Percentiles rank a stretch among this genome's conserved stretches.
These are phyloP conservation scores for Antennarius striatus DNA, from an alignment of 2,113 vertebrate species.

Conservation along the genomic window DNA sequence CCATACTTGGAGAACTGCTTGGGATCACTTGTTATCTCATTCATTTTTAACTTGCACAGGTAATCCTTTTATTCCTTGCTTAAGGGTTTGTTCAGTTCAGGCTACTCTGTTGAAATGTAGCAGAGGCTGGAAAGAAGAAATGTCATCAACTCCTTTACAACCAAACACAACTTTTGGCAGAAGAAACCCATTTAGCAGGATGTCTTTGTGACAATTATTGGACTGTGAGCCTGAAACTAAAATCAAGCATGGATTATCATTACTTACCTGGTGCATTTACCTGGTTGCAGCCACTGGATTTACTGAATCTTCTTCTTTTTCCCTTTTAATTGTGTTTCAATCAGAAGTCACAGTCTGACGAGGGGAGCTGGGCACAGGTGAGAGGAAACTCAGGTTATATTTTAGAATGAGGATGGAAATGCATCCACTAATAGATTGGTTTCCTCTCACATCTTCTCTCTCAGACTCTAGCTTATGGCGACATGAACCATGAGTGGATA, in stretches of 20 bases:
- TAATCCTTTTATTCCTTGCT: no score
- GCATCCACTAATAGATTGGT: background rate
- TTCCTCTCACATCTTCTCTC: background rate
- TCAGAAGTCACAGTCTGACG: slow-evolving; percentile 92
- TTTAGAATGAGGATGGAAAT: background rate
- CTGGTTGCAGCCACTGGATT: slow-evolving; percentile 1
- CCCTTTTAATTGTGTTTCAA: slow-evolving; percentile 8
- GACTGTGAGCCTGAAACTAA: no score
- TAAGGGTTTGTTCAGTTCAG: no score
- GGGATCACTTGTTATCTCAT: no score
- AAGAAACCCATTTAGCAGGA: no score
- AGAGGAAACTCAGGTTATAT: background rate
- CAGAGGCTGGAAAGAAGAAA: no score
- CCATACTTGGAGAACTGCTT: no score
- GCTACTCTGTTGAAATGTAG: no score
- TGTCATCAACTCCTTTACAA: no score
- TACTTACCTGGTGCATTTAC: background rate
- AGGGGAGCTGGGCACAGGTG: slow-evolving; percentile 99
- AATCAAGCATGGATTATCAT: background rate
- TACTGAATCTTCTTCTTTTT: background rate
- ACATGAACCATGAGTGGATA: slow-evolving; percentile 99
- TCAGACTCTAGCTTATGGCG: slow-evolving; percentile 96
- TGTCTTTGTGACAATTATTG: no score
- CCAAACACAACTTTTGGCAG: no score
- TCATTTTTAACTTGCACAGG: no score